phyloP scores from a whole-genome alignment of 1,140 invertebrate species.

The Zaprionus nigranus region DNA sequence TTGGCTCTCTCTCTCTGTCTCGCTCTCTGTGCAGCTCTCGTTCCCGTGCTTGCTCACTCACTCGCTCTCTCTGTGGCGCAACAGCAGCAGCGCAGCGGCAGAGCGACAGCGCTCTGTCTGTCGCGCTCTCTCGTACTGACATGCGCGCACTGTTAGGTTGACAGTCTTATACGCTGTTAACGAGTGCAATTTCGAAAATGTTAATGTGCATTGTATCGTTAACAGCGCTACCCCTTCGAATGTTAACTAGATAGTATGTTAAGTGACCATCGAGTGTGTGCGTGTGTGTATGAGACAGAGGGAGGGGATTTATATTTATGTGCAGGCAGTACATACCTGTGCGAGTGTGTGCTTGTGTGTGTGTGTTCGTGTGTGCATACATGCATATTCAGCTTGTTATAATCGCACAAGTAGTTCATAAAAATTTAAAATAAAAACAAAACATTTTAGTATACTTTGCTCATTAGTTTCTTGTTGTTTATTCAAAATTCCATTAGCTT shows the following conservation, averaged over 20 bases:
- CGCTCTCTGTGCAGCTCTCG: neutral
- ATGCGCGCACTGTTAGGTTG: constrained; percentile 41
- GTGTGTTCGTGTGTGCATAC: neutral
- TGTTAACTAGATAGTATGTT: constrained; percentile 20
- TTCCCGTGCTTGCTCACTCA: constrained; percentile 36
- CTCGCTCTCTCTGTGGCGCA: constrained; percentile 7
- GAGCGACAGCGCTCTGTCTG: constrained; percentile 41
- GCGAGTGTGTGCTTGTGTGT: neutral
- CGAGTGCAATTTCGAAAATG: constrained; percentile 47
- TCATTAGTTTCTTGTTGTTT: constrained; percentile 29
- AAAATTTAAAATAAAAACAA: constrained; percentile 11
- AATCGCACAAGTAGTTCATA: constrained; percentile 12
- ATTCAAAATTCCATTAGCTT: constrained; percentile 60
- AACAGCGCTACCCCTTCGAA: constrained; percentile 21
- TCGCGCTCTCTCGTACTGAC: constrained; percentile 22
- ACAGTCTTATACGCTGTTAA: constrained; percentile 67
- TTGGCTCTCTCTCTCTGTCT: constrained; percentile 47
- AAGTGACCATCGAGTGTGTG: neutral
- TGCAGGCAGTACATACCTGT: constrained; percentile 1
- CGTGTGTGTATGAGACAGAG: neutral
- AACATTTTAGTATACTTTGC: constrained; percentile 14
- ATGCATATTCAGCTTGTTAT: constrained; percentile 26
- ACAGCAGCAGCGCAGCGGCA: constrained; percentile 29
- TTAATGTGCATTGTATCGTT: constrained; percentile 9
- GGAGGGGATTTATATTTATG: neutral